phyloP scores from a whole-genome alignment of 2,113 vertebrate species.

The Anarhynchus alexandrinus region DNA sequence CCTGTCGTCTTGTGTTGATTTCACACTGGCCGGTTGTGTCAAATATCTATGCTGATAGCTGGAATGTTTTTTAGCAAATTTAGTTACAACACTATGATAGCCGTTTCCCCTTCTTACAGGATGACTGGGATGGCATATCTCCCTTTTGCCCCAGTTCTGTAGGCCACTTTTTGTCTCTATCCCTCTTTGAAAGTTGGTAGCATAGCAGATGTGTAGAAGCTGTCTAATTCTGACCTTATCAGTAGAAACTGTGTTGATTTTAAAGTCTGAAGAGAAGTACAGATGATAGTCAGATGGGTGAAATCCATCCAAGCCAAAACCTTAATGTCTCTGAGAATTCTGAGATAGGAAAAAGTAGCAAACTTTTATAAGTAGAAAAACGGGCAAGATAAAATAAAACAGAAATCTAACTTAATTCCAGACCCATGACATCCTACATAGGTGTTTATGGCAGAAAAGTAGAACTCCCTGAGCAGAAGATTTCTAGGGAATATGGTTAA shows the following conservation, averaged over 20 bases:
- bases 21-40: background rate
- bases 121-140: background rate
- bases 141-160: background rate
- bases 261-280: background rate
- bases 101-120: accelerated
- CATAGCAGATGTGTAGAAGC: background rate
- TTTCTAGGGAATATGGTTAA: background rate
- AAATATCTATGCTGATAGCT: background rate
- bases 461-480: background rate
- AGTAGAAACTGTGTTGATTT: background rate
- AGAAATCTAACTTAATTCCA: background rate
- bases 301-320: background rate
- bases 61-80: background rate
- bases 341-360: background rate
- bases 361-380: background rate
- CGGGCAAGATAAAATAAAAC: background rate
- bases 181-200: background rate
- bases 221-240: background rate
- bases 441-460: background rate
- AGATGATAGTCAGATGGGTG: background rate
- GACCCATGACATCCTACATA: background rate
- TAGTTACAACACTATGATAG: background rate
- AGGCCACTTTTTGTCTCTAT: background rate
- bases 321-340: background rate
- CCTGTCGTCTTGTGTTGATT: background rate